Evolutionary conservation across 2,797 vertebrate genomes (phyloP), one percentile per base, ranked within the genome.

Genomic region (Austrolebias charrua): DNA sequence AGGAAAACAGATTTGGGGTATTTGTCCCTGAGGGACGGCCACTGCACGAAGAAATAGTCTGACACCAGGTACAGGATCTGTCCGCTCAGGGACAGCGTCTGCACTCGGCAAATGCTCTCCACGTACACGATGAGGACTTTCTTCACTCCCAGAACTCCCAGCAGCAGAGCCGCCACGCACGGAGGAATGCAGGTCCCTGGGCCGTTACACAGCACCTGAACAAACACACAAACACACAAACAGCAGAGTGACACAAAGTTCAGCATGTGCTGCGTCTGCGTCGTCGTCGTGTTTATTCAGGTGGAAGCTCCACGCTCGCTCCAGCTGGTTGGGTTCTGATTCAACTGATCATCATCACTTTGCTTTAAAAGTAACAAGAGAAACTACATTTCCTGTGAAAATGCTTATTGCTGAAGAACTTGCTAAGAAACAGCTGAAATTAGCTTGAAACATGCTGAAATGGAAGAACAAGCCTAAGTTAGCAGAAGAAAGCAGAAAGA

Each of bases 31-130:
- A 98, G 90, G 24, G 83, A n/a, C 0, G 94, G 83, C 97, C 97
- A 98, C 86, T 99, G 96, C 60, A 99, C 96, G 48, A 99, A 91
- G 88, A 98, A 98, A 78, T 95, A 93, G 88, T 98, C 94, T 0
- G 95, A 92, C 50, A 98, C 59, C 52, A 84, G 85, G 77, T 95
- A 95, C 14, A 99, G 91, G 83, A 99, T 93, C 87, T 86, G 95
- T 56, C 96, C 96, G 0, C 95, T 95, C 16, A 99, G 86, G 0
- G 96, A 99, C 55, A 99, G 86, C 0, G 90, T 94, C 85, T 98
- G 92, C 50, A 98, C 96, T 0, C 96, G 91, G 85, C 96, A 98
- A 82, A 99, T 90, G 81, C 96, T 99, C 76, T 98, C 97, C 14
- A 96, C 92, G 2, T 96, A 99, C 76, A 98, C 91, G 47, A 98